These are phyloP conservation scores for Oxytorus armatus DNA, from an alignment of 2,888 invertebrate species.

Conservation along the genomic window DNA sequence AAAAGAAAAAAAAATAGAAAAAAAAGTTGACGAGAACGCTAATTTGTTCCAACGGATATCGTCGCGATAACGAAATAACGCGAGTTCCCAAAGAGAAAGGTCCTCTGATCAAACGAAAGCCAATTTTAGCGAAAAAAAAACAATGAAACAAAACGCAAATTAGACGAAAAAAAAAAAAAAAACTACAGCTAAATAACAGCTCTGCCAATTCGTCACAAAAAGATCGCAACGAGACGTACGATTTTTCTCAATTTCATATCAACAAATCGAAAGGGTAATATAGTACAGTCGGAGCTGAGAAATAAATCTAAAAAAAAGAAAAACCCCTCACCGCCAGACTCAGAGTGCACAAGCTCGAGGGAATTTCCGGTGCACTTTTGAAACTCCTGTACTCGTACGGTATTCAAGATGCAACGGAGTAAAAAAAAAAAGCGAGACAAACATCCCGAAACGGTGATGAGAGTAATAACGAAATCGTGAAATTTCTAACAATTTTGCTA, in stretches of 20 bases:
- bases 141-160: neutral
- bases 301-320: constrained; percentile 12
- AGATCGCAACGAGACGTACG: neutral
- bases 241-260: constrained; percentile 65
- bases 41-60: too few species aligned
- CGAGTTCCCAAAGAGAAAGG: constrained; percentile 24
- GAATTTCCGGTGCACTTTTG: neutral
- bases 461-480: constrained; percentile 18
- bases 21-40: constrained; percentile 11
- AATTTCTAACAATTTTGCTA: too few species aligned
- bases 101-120: too few species aligned
- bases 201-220: constrained; percentile 1
- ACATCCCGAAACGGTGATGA: constrained; percentile 2
- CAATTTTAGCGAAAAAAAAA: neutral
- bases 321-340: too few species aligned
- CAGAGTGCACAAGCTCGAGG: neutral
- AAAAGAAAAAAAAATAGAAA: constrained; percentile 44
- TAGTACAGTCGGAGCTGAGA: constrained; percentile 64
- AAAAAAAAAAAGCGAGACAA: constrained; percentile 1
- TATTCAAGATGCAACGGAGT: constrained; percentile 26
- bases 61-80: constrained; percentile 14
- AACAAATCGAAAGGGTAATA: constrained; percentile 64
- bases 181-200: constrained; percentile 29
- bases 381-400: constrained; percentile 64
- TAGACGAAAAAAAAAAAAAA: neutral